These are phyloP conservation scores for Babyrousa celebensis DNA, from an alignment of 2,797 vertebrate genomes.

Conservation along the genomic window DNA sequence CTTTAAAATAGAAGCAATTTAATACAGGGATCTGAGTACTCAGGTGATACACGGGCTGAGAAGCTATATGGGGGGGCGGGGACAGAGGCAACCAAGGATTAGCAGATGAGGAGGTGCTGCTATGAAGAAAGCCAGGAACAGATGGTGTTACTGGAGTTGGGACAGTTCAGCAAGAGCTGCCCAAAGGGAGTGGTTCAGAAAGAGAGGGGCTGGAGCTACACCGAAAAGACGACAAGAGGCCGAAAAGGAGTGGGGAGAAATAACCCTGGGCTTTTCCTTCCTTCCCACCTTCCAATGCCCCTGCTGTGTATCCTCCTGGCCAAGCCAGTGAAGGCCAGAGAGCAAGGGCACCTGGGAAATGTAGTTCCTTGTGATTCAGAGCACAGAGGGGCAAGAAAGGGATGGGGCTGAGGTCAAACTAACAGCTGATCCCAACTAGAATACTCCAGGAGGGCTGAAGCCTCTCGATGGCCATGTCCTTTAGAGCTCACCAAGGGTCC, in stretches of 20 bases:
- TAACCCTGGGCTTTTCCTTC: neutral
- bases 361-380: neutral
- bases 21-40: neutral
- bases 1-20: slow-evolving; percentile 50
- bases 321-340: neutral
- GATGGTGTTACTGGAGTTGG: neutral
- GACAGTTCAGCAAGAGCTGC: neutral
- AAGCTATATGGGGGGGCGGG: neutral
- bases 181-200: neutral
- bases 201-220: neutral
- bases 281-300: neutral
- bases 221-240: neutral
- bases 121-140: neutral
- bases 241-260: neutral
- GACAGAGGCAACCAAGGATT: neutral
- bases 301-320: neutral
- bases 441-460: neutral
- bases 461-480: neutral
- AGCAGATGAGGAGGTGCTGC: neutral
- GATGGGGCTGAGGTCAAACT: neutral
- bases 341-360: slow-evolving; percentile 37
- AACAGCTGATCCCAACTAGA: neutral
- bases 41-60: neutral
- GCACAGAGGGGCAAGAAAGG: neutral
- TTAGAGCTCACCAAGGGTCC: neutral